Conservation (phyloP, 1,140 invertebrate genomes). For the Drosophila tristis region DNA sequence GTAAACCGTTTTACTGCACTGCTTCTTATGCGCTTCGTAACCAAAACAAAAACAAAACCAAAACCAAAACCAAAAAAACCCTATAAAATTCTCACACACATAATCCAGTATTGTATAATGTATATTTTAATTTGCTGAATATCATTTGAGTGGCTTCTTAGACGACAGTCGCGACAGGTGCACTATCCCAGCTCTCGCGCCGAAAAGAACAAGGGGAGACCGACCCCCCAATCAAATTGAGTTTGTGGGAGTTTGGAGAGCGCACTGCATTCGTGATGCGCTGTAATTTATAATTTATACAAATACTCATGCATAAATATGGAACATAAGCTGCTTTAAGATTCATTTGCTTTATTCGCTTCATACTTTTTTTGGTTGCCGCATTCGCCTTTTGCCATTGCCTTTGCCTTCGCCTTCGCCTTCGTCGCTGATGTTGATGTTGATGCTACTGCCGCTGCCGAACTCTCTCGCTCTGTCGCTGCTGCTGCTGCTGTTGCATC, state of each 20-base stretch:
- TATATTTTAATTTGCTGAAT: slow-evolving; percentile 41
- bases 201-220: not conserved
- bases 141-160: slow-evolving; percentile 46
- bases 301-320: slow-evolving; percentile 51
- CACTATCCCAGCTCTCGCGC: slow-evolving; percentile 9
- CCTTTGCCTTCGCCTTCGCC: no score
- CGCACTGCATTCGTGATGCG: slow-evolving; percentile 48
- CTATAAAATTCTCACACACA: slow-evolving; percentile 13
- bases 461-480: slow-evolving; percentile 18
- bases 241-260: slow-evolving; percentile 32
- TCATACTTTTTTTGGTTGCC: slow-evolving; percentile 52
- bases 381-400: not conserved
- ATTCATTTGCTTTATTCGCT: slow-evolving; percentile 75
- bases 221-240: not conserved
- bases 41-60: slow-evolving; percentile 48
- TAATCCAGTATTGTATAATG: slow-evolving; percentile 5
- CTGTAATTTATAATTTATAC: slow-evolving; percentile 59
- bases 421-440: no score
- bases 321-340: slow-evolving; percentile 69
- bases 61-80: slow-evolving; percentile 6
- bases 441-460: no score
- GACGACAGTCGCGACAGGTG: slow-evolving; percentile 30
- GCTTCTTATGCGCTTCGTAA: slow-evolving; percentile 80
- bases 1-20: slow-evolving; percentile 83
- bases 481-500: slow-evolving; percentile 31